Base-by-base conservation (phyloP, 2,797 vertebrate genomes). In the Pagetopsis macropterus region DNA sequence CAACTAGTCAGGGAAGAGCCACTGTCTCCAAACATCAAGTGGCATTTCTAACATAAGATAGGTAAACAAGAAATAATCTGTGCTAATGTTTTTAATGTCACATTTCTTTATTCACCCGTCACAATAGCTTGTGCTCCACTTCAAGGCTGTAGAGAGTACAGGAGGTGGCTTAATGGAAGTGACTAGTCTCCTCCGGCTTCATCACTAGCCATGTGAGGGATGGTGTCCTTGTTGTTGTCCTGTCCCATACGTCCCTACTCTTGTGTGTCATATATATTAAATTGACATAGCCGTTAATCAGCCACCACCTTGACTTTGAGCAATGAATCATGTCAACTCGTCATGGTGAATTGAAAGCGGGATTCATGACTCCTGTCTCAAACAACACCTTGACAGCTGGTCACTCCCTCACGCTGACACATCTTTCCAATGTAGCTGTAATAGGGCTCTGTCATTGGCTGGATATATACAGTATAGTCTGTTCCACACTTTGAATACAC, bases 41-140 rank as follows among this genome's bases (percentile, higher is more conserved):
- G 16, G 9, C 23, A 64, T 58, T 69, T 56, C 17, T 81, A 72
- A 76, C 59, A 72, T 63, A 81, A 65, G 44, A 75, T 65, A 17
- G 70, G 12, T 45, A 62, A 78, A 79, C 75, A 86, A 76, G 65
- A 82, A 85, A 74, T 78, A 52, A 76, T 72, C 58, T 72, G 31
- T 23, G 50, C 41, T 80, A 70, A 80, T 54, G 8, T 64, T 7
- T 72, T 62, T 68, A 49, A 79, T 61, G 63, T 56, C 19, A 31
- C 13, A 0, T 52, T 65, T 67, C 55, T 87, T 82, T 67, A 65
- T 72, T 78, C 17, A 67, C 27, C 45, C n/a, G 50, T 48, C 60
- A 50, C 48, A 31, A 9, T 59, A 27, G 37, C 19, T 43, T 15
- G 58, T 52, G 7, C 3, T 65, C 12, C 37, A 10, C 52, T 75